Percentiles rank a stretch among this genome's conserved stretches.
Evolutionary conservation across 2,888 invertebrate genomes (phyloP).

Genomic region (Orthosia gracilis): DNA sequence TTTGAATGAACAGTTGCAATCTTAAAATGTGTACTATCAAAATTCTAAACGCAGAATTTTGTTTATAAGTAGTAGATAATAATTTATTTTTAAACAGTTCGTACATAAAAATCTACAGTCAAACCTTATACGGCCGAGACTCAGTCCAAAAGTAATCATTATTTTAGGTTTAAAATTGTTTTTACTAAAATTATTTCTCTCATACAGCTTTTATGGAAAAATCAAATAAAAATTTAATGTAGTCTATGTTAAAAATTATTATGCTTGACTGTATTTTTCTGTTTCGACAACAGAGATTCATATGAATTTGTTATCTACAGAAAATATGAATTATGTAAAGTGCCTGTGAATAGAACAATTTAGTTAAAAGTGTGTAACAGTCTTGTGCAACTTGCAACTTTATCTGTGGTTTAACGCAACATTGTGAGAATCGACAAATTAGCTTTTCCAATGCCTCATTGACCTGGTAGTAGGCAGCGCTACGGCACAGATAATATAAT

Average conservation of each 20-base stretch:
- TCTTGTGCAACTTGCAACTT: conserved; percentile 23
- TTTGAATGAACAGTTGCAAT: neutral
- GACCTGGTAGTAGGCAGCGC: neutral
- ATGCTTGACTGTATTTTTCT: neutral
- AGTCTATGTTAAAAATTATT: conserved; percentile 16
- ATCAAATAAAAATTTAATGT: conserved; percentile 52
- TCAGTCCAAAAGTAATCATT: conserved; percentile 53
- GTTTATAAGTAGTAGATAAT: conserved; percentile 28
- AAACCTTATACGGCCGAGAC: conserved; percentile 56
- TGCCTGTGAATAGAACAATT: conserved; percentile 41
- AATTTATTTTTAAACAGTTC: conserved; percentile 43
- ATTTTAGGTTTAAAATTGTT: conserved; percentile 32
- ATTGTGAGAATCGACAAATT: neutral
- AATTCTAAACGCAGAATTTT: neutral
- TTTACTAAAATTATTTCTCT: conserved; percentile 10
- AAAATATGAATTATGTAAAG: conserved; percentile 3
- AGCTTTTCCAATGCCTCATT: neutral
- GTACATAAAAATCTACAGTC: conserved; percentile 26
- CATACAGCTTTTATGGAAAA: conserved; percentile 62
- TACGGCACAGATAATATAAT: too few relatives aligned
- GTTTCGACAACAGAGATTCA: conserved; percentile 34
- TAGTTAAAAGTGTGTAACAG: conserved; percentile 6
- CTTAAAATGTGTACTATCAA: neutral
- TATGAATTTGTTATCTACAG: conserved; percentile 31
- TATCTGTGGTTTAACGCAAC: neutral